These are phyloP conservation scores for Anarrhichthys ocellatus DNA, from an alignment of 2,113 vertebrate species.

Conservation along the genomic window DNA sequence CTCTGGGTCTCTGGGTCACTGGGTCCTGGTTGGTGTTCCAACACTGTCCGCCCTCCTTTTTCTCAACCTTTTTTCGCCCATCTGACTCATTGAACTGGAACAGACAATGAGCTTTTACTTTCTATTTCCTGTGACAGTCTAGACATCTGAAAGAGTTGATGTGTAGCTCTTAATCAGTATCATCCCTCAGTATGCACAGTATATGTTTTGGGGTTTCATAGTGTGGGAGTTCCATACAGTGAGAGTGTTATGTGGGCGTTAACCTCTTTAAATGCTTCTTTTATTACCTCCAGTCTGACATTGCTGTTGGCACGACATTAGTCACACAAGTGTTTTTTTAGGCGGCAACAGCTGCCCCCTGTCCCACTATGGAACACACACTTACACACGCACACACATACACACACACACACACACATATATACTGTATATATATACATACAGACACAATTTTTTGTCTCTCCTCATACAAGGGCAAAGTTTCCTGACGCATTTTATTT, in stretches of 20 bases:
- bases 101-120: conserved; percentile 37
- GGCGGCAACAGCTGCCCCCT: conserved; percentile 63
- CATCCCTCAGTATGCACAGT: background rate
- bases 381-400: conserved; percentile 33
- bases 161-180: conserved; percentile 19
- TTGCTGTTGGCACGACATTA: conserved; percentile 42
- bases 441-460: conserved; percentile 16
- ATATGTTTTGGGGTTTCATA: conserved; percentile 5
- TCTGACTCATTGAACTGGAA: conserved; percentile 55
- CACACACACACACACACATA: conserved; percentile 14
- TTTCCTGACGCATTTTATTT: conserved; percentile 72
- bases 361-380: conserved; percentile 55
- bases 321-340: conserved; percentile 50
- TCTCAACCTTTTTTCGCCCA: conserved; percentile 14
- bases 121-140: conserved; percentile 43
- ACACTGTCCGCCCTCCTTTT: conserved; percentile 51
- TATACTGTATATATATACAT: conserved; percentile 2
- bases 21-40: conserved; percentile 47
- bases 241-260: conserved; percentile 26
- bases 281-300: conserved; percentile 37
- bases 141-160: conserved; percentile 25
- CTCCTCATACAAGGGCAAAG: conserved; percentile 63
- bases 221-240: background rate
- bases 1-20: conserved; percentile 66
- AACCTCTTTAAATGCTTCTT: conserved; percentile 45